Base-by-base conservation (phyloP, 2,888 invertebrate species). In the Linyphia triangularis region DNA sequence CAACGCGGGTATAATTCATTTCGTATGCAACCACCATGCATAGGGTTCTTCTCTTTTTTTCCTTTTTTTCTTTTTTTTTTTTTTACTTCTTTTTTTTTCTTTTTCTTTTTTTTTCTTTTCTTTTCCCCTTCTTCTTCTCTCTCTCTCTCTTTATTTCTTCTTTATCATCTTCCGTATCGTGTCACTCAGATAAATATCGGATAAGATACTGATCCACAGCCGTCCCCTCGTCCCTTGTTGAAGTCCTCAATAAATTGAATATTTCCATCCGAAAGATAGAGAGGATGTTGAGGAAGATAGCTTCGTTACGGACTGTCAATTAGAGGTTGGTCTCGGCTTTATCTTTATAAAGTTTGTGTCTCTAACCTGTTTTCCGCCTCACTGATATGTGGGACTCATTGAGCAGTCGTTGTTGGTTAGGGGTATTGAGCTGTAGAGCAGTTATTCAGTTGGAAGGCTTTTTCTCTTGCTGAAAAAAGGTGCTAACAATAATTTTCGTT, bases 221-320 rank as follows among this genome's bases (percentile, higher is more conserved):
- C n/a, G n/a, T n/a, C n/a, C n/a, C n/a, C n/a, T n/a, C n/a, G n/a
- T n/a, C n/a, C n/a, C n/a, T n/a, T n/a, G n/a, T n/a, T n/a, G n/a
- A n/a, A 79, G 22, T 7, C 30, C 4, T n/a, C 51, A 51, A 51
- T 79, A 67, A 79, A 79, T 79, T 67, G 43, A 79, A 79, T 24
- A 10, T 30, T 78, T 67, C 19, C 7, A 10, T n/a, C 7, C 16
- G 67, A n/a, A n/a, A n/a, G n/a, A n/a, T n/a, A n/a, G n/a, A n/a
- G 26, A 77, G 77, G 77, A 77, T 63, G 40, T 63, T 2, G 61
- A 7, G 40, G 24, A 33, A 77, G 19, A 33, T 24, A 59, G 16
- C 43, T 67, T 79, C 67, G 78, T 67, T 79, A 33, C 78, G 67
- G 67, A 2, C 43, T 51, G 67, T 65, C 78, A 65, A 79, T 79